Base-by-base conservation (phyloP, 2,113 vertebrate species). In the Acrocephalus arundinaceus region DNA sequence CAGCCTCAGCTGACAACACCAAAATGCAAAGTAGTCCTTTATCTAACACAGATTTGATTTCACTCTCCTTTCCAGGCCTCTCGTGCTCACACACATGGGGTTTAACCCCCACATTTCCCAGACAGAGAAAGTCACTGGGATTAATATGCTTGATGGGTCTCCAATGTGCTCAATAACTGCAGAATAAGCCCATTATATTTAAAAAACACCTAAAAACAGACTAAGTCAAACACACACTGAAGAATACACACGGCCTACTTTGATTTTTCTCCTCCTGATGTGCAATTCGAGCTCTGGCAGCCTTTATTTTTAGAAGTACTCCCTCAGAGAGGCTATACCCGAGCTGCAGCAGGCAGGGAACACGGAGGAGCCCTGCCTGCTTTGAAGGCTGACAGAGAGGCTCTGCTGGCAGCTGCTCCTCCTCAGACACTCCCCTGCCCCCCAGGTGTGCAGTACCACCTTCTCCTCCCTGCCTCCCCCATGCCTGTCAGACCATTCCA, bases 61-160 rank as follows among this genome's bases (percentile, higher is more conserved):
- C 27, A 9, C 68, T 37, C 58, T 89, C 70, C 62, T 91, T n/a
- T 43, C 35, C 61, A 58, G 66, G 37, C 24, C 25, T 20, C 61
- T 37, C 2, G 1, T 9, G 35, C 48, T 85, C 23, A 14, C 35
- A 49, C 21, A 24, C 10, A 2, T 0, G 0, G 0, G 24, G 41
- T 28, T 88, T 70, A 30, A 54, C 15, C 58, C 63, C 87, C 85
- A 61, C 45, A 15, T 25, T 18, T 30, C 51, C 55, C 65, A 83
- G 15, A 65, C 0, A 1, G 73, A 30, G 39, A 65, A 20, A 17
- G 6, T 7, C 57, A 48, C 28, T 45, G 67, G 41, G 52, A 78
- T 31, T 54, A 31, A 16, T 1, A 3, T 30, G 35, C 71, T 33
- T 15, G 13, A 65, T 0, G 46, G 41, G 25, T 8, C 58, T 45